A percentile compares a stretch with the other conserved stretches of the same genome.
phyloP scores from a whole-genome alignment of 1,140 invertebrate genomes.

The Seison nebaliae region DNA sequence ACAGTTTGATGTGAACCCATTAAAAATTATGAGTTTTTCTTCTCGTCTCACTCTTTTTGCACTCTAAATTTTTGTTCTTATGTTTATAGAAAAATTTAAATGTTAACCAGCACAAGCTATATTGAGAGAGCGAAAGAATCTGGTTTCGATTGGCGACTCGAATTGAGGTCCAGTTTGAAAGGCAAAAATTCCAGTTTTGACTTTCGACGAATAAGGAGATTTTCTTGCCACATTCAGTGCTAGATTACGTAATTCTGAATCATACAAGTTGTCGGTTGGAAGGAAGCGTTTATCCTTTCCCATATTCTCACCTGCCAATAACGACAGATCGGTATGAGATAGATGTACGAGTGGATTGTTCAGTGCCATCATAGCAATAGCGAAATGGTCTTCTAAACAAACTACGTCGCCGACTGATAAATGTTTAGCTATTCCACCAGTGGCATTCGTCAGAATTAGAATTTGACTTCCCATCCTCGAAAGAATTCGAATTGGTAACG shows the following conservation, averaged over 20 bases:
- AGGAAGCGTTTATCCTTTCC: conserved; percentile 82
- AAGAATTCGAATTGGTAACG: conserved; percentile 74
- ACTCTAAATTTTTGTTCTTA: conserved; percentile 42
- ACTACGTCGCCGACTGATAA: conserved; percentile 79
- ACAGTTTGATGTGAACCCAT: conserved; percentile 54
- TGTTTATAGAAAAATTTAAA: neutral
- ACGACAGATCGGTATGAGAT: too few relatives aligned
- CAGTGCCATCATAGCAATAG: conserved; percentile 52
- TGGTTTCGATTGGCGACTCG: conserved; percentile 8
- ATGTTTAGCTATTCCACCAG: conserved; percentile 57
- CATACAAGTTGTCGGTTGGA: conserved; percentile 61
- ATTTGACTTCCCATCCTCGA: conserved; percentile 60
- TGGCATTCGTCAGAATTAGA: conserved; percentile 69
- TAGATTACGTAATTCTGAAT: conserved; percentile 28
- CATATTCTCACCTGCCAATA: too few relatives aligned
- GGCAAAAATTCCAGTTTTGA: conserved; percentile 10
- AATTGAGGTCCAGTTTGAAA: conserved; percentile 6
- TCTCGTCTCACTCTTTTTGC: conserved; percentile 67
- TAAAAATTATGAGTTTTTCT: conserved; percentile 74
- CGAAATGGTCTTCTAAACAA: conserved; percentile 81
- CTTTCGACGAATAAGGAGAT: neutral
- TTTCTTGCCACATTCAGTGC: neutral
- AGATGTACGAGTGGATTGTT: conserved; percentile 66
- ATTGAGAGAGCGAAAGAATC: neutral
- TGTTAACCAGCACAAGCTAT: conserved; percentile 6